Percentiles rank a stretch among this genome's conserved stretches.
Conservation (phyloP, 2,888 invertebrate genomes). For the Phortica magna region DNA sequence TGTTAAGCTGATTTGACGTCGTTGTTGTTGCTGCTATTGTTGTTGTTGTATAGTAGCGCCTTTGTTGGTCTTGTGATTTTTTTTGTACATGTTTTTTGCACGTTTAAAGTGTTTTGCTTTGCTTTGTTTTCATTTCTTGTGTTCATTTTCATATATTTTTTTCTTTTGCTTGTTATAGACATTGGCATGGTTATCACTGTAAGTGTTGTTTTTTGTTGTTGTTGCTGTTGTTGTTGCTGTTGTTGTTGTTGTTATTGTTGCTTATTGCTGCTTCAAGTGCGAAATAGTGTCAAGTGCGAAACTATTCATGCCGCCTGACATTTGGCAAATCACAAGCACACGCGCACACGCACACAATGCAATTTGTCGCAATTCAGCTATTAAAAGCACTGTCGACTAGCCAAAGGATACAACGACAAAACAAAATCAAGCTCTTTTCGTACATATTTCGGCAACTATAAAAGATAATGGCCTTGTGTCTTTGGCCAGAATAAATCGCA, state of each 20-base stretch:
- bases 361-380: conserved; percentile 16
- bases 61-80: not conserved
- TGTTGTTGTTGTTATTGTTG: not conserved
- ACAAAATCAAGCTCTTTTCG: not conserved
- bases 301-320: not conserved
- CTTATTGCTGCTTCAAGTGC: not conserved
- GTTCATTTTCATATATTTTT: not conserved
- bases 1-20: not conserved
- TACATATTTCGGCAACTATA: not conserved
- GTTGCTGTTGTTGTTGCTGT: not conserved
- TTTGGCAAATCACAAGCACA: no score
- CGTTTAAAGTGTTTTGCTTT: conserved; percentile 2
- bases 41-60: not conserved
- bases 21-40: not conserved
- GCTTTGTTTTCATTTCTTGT: not conserved
- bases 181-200: not conserved
- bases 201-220: not conserved
- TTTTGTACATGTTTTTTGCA: not conserved
- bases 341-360: not conserved
- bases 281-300: conserved; percentile 25
- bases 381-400: not conserved
- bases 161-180: not conserved
- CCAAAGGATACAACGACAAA: not conserved
- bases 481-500: no score
- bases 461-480: not conserved